Evolutionary conservation across 1,140 invertebrate genomes (phyloP), one percentile per base, ranked within the genome.

Genomic region (Halictus rubicundus): DNA sequence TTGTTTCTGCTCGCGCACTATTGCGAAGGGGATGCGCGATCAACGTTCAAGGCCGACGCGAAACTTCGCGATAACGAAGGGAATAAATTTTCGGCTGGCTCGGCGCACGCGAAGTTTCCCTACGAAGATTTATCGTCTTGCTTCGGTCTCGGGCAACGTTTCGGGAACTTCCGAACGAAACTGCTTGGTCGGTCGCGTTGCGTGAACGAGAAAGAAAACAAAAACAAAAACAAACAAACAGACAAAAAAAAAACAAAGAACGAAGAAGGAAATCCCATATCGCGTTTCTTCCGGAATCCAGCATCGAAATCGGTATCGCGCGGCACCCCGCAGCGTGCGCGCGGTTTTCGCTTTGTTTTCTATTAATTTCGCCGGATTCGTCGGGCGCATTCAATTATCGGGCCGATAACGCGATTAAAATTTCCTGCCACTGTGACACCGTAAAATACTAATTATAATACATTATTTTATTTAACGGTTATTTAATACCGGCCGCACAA

Each of bases 361-460:
- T 60, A 77, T 59, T 79, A 70, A 69, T 81, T 79, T n/a, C 68
- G 68, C 76, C 78, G 72, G 37, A 60, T 27, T 75, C 70, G 61
- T 74, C 70, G 68, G 32, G 64, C 59, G 77, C 39, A 73, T 74
- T 80, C 83, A 72, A 84, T 84, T 84, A 81, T 85, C 79, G 70
- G 57, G 37, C 68, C 83, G 83, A 68, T 81, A 84, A 84, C 78
- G 69, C 79, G 79, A 84, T 75, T 63, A 84, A 83, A 85, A 85
- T 84, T 83, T 68, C 27, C 65, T 52, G 73, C 49, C 68, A 69
- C 79, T 80, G 73, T 72, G 27, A 59, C 59, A 63, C 70, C 74
- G 75, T 81, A 84, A 84, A 57, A 81, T 80, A 84, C 65, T 76
- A 74, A 81, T 84, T 81, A 83, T 84, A 84, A 85, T 81, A 69